These are phyloP conservation scores for Erebia ligea DNA, from an alignment of 2,888 invertebrate species.

Conservation along the genomic window DNA sequence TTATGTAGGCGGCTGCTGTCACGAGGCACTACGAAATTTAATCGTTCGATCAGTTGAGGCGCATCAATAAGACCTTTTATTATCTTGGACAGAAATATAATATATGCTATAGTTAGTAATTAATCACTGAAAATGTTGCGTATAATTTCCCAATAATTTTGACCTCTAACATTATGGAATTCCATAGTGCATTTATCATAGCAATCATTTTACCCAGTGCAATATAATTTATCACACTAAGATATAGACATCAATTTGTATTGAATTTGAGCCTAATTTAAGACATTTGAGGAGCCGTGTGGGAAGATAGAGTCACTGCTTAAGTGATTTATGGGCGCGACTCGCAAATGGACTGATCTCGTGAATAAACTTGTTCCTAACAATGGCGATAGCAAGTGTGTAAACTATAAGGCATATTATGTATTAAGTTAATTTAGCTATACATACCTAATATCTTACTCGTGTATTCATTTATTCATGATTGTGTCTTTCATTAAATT, in stretches of 20 bases:
- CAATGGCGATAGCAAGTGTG: constrained; percentile 18
- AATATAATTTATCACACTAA: constrained; percentile 14
- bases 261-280: constrained; percentile 29
- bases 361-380: constrained; percentile 24
- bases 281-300: constrained; percentile 27
- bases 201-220: constrained; percentile 6
- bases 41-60: no score
- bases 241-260: constrained; percentile 35
- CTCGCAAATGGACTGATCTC: constrained; percentile 31
- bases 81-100: no score
- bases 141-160: neutral
- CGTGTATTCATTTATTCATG: constrained; percentile 7
- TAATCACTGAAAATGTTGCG: neutral
- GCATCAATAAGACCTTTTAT: no score
- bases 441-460: neutral
- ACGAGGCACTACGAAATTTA: no score
- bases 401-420: neutral
- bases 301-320: constrained; percentile 27
- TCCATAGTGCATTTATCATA: neutral
- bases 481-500: no score
- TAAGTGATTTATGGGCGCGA: constrained; percentile 31
- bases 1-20: no score
- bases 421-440: constrained; percentile 11
- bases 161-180: neutral
- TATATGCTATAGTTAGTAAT: neutral